A percentile compares a stretch with the other conserved stretches of the same genome.
These are phyloP conservation scores for Mormyrops boulengeri DNA, from an alignment of 2,797 vertebrate genomes.

Conservation along the genomic window DNA sequence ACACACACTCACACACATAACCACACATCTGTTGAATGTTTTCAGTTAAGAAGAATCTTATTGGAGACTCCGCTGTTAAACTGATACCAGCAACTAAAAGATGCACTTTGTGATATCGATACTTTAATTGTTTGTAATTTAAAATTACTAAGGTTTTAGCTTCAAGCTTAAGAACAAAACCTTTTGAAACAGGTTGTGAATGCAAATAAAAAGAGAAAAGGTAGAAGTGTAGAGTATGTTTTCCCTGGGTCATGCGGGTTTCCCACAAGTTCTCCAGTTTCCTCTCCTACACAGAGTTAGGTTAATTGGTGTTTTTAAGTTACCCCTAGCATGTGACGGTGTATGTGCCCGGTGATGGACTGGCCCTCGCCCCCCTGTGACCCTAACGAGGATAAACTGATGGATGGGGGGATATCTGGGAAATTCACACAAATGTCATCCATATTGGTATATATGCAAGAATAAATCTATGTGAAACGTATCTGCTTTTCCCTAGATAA, in stretches of 20 bases:
- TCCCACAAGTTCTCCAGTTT: conserved; percentile 1
- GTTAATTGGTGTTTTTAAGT: neutral
- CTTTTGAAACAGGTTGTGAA: too few relatives aligned
- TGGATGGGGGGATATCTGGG: neutral
- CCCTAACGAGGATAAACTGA: neutral
- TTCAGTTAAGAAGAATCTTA: neutral
- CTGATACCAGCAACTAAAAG: conserved; percentile 3
- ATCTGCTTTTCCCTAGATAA: neutral
- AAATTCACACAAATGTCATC: neutral
- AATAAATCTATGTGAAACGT: neutral
- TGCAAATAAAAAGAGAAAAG: too few relatives aligned
- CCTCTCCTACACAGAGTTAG: neutral
- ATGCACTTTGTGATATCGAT: neutral
- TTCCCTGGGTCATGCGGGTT: neutral
- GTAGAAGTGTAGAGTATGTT: neutral
- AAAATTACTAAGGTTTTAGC: neutral
- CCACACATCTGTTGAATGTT: neutral
- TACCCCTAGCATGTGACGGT: neutral
- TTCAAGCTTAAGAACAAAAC: neutral
- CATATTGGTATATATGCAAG: neutral
- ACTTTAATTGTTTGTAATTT: neutral
- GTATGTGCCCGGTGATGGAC: neutral
- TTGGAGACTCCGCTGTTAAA: neutral
- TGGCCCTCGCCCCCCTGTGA: neutral
- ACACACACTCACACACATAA: neutral